Evolutionary conservation across 2,113 vertebrate species (phyloP).

Genomic region (Sorex fumeus): DNA sequence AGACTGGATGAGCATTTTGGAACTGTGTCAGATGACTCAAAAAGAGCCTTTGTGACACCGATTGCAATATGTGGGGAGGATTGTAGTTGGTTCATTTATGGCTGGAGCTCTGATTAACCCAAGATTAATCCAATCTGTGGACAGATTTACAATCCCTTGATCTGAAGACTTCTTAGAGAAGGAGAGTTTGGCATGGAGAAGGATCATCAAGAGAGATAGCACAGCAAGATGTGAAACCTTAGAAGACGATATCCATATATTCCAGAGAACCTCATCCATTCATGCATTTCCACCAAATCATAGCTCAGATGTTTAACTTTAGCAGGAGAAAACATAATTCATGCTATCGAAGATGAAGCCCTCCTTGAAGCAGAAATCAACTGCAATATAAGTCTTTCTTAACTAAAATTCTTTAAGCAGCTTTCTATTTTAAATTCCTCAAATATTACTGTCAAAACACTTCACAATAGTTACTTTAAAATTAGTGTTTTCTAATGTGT

Average conservation of each 20-base stretch:
- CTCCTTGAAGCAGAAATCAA: neutral
- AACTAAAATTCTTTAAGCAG: neutral
- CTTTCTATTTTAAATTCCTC: slow-evolving; percentile 47
- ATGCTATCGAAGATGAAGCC: neutral
- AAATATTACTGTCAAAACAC: slow-evolving; percentile 51
- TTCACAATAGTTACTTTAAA: slow-evolving; percentile 44
- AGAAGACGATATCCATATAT: neutral
- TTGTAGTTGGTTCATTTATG: neutral
- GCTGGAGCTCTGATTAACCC: neutral
- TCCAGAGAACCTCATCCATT: neutral
- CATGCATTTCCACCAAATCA: neutral
- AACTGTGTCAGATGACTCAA: neutral
- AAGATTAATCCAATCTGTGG: neutral
- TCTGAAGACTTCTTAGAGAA: neutral
- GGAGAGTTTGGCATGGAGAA: neutral
- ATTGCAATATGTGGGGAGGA: neutral
- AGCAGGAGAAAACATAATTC: neutral
- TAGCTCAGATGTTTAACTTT: neutral
- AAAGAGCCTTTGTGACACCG: neutral
- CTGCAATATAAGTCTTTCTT: neutral
- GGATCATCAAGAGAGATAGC: neutral
- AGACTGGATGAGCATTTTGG: neutral
- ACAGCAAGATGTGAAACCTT: neutral
- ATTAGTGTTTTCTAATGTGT: neutral
- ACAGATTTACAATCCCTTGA: neutral